Evolutionary conservation across 2,888 invertebrate species (phyloP).

Genomic region (Hedychridium roseum): DNA sequence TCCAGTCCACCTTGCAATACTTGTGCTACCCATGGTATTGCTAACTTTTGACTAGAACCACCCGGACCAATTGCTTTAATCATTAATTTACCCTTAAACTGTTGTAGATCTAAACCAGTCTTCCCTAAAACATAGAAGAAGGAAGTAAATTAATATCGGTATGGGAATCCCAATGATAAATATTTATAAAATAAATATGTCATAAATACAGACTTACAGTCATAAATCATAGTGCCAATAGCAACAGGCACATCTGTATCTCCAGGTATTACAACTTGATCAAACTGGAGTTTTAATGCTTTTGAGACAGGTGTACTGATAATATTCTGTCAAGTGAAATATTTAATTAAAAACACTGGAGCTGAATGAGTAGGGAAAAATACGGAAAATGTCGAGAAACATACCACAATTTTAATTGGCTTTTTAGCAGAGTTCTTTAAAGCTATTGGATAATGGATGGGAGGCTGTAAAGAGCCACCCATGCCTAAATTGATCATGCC

Average conservation of each 20-base stretch:
- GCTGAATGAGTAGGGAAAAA: slow-evolving; percentile 3
- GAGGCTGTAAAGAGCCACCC: slow-evolving; percentile 75
- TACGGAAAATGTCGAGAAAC: no score
- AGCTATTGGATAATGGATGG: slow-evolving; percentile 70
- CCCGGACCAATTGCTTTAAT: slow-evolving; percentile 64
- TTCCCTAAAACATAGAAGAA: slow-evolving; percentile 65
- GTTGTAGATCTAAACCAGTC: slow-evolving; percentile 66
- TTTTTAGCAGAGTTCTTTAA: slow-evolving; percentile 75
- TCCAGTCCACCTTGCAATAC: slow-evolving; percentile 70
- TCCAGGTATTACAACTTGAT: slow-evolving; percentile 73
- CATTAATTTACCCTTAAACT: slow-evolving; percentile 68
- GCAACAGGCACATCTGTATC: slow-evolving; percentile 69
- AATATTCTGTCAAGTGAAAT: slow-evolving; percentile 61
- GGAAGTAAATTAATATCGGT: no score
- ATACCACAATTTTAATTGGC: slow-evolving; percentile 73
- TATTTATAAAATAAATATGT: no score
- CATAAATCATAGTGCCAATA: slow-evolving; percentile 75
- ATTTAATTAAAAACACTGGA: slow-evolving; percentile 1
- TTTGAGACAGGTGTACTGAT: slow-evolving; percentile 71
- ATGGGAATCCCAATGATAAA: no score
- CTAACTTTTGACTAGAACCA: slow-evolving; percentile 60
- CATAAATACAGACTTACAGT: no score
- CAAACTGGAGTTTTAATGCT: slow-evolving; percentile 74
- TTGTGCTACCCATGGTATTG: slow-evolving; percentile 73
- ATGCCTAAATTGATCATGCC: slow-evolving; percentile 84